A percentile compares a stretch with the other conserved stretches of the same genome.
These are phyloP conservation scores for Peromyscus maniculatus DNA, from an alignment of 2,113 vertebrate genomes.

Conservation along the genomic window DNA sequence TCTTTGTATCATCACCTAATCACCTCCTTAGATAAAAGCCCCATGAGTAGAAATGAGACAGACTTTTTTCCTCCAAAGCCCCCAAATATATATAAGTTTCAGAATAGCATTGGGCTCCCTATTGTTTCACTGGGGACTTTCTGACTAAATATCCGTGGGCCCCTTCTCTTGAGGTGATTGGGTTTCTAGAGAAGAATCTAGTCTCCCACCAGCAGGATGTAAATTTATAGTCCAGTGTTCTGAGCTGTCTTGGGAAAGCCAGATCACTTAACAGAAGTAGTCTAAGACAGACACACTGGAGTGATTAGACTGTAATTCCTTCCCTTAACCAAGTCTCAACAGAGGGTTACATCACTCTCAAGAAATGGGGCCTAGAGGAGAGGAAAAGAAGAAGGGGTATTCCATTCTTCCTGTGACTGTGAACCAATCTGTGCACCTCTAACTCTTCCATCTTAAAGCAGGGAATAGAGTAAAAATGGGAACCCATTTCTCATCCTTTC, in stretches of 20 bases:
- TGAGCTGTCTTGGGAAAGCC: not conserved
- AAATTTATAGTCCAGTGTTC: not conserved
- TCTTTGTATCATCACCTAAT: not conserved
- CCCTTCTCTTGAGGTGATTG: not conserved
- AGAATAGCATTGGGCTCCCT: not conserved
- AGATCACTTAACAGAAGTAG: not conserved
- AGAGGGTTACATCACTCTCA: not conserved
- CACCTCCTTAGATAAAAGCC: not conserved
- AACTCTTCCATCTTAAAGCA: not conserved
- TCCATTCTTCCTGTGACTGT: not conserved
- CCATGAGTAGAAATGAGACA: not conserved
- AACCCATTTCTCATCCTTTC: not conserved
- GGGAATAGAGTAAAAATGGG: not conserved
- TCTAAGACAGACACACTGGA: slow-evolving; percentile 2
- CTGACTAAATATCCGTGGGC: not conserved
- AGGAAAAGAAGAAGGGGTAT: not conserved
- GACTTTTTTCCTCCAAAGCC: not conserved
- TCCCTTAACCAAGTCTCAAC: not conserved
- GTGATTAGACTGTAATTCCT: not conserved
- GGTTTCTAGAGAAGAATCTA: not conserved
- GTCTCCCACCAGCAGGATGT: not conserved
- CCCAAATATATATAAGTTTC: not conserved
- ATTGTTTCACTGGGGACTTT: not conserved
- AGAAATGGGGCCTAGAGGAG: accelerated
- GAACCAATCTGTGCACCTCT: not conserved